Evolutionary conservation across 1,140 invertebrate genomes (phyloP), one percentile per base, ranked within the genome.

Genomic region (Phymorhynchus buccinoides): DNA sequence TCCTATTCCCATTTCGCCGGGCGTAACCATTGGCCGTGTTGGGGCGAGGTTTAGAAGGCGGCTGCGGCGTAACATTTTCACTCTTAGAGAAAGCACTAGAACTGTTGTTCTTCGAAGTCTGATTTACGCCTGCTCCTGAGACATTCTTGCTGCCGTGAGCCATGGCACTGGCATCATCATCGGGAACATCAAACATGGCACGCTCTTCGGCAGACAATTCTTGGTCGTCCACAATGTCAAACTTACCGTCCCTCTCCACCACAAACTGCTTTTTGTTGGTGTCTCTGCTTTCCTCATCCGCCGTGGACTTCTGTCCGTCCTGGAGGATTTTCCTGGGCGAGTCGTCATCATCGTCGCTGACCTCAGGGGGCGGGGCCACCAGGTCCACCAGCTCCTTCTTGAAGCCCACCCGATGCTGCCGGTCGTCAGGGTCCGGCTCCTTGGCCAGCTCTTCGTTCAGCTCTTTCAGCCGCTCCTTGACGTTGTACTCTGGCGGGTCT

Each of bases 181-280:
- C 32, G 14, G 85, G 48, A 41, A 66, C 68, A 18, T 83, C 68
- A 35, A 83, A 80, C 81, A 88, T 37, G 32, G 44, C 84, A 22
- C 84, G 52, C n/a, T 88, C 88, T 14, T 56, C 41, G 7, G 91
- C 88, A 18, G 87, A 82, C 27, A 92, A 83, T 73, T 93, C 92
- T 71, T 91, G 88, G 32, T 87, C 84, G 85, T 79, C 88, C 3
- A 93, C 88, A n/a, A 92, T 80, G 80, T 90, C 86, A 90, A 92
- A 92, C 81, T 92, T 90, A 79, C 92, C 92, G 86, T 91, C 90
- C 41, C 88, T 85, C 88, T 93, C 92, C 32, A 93, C 88, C 35
- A 88, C 88, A 84, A 81, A 86, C 37, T 87, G 78, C 62, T 87
- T 86, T 22, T 83, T 84, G 37, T 83, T 83, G 0, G n/a, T 42